These are phyloP conservation scores for Coptodon bakossiorum DNA, from an alignment of 2,113 vertebrate genomes.

Conservation along the genomic window DNA sequence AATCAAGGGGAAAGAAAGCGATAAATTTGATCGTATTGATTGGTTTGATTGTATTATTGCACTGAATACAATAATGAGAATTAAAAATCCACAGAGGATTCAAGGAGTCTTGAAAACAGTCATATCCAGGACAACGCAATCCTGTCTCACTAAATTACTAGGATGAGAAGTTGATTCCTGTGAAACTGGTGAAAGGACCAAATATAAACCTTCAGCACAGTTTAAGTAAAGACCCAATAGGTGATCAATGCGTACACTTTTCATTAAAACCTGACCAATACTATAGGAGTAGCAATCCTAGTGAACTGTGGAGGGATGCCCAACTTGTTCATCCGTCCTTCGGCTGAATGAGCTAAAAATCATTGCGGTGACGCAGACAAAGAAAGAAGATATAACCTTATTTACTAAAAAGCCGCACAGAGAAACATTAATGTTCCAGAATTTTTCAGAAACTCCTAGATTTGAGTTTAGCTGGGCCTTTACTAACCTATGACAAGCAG, in stretches of 20 bases:
- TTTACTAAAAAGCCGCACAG: not conserved
- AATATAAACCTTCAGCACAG: not conserved
- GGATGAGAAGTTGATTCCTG: not conserved
- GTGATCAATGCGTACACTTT: not conserved
- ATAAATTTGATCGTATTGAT: not conserved
- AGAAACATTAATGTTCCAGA: not conserved
- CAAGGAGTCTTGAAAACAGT: not conserved
- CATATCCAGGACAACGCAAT: not conserved
- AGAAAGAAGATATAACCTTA: not conserved
- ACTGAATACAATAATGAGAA: not conserved
- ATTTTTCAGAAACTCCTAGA: not conserved
- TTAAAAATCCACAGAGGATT: not conserved
- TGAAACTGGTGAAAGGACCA: not conserved
- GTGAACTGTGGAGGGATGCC: not conserved
- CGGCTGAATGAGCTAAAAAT: not conserved
- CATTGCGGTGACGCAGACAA: not conserved
- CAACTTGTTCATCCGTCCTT: not conserved
- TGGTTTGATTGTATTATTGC: not conserved
- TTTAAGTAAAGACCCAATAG: not conserved
- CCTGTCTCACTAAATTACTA: not conserved
- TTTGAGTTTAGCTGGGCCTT: not conserved
- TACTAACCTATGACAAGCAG: not conserved
- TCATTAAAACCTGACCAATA: not conserved
- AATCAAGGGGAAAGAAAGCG: not conserved
- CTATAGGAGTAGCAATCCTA: not conserved